Conservation (phyloP, 2,113 vertebrate species). For the Salvator merianae region DNA sequence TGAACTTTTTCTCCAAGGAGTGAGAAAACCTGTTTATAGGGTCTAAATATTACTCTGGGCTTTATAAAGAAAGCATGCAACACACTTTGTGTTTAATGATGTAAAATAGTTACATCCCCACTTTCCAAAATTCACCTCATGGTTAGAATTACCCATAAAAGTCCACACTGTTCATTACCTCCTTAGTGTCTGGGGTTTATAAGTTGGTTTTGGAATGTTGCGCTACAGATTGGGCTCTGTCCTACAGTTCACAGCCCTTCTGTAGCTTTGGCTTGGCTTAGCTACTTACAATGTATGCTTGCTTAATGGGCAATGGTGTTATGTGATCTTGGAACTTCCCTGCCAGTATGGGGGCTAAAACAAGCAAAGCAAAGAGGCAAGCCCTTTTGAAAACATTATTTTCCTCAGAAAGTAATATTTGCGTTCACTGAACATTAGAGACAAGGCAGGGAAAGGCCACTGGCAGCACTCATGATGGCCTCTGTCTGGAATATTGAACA, state of each 20-base stretch:
- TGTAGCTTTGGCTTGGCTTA: neutral
- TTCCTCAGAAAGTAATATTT: neutral
- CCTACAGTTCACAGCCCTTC: neutral
- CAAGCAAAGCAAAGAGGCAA: neutral
- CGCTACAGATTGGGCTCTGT: neutral
- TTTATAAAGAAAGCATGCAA: constrained; percentile 21
- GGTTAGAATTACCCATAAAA: constrained; percentile 47
- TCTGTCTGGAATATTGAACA: too few relatives aligned
- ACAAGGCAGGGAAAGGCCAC: neutral
- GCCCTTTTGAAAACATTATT: neutral
- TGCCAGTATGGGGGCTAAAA: neutral
- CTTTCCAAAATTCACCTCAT: neutral
- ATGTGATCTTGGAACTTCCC: neutral
- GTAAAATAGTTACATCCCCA: constrained; percentile 35
- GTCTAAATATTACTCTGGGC: constrained; percentile 7
- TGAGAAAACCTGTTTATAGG: constrained; percentile 9
- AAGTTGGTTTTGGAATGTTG: constrained; percentile 17
- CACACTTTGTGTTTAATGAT: neutral
- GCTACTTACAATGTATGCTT: neutral
- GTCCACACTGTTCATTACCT: neutral
- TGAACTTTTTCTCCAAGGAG: constrained; percentile 21
- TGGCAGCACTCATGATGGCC: too few relatives aligned
- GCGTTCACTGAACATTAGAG: neutral
- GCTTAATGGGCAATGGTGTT: neutral
- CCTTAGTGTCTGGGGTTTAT: neutral